Percentiles rank a stretch among this genome's conserved stretches.
These are phyloP conservation scores for Tetanocera ferruginea DNA, from an alignment of 2,888 invertebrate species.

Conservation along the genomic window DNA sequence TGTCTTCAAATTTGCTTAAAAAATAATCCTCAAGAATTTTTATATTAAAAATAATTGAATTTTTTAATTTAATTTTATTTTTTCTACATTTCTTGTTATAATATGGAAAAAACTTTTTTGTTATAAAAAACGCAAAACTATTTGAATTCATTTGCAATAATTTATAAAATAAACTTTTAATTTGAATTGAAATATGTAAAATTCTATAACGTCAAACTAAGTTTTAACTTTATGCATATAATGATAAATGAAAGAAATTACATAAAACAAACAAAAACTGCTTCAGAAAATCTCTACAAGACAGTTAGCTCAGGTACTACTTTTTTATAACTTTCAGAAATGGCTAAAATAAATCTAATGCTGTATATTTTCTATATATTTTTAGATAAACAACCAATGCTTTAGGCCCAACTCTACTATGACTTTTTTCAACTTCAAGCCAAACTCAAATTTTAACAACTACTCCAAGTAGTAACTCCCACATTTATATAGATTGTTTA, in stretches of 20 bases:
- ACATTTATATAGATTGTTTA: slow-evolving; percentile 26
- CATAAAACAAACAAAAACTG: neutral
- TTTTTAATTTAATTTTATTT: slow-evolving; percentile 17
- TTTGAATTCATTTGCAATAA: slow-evolving; percentile 26
- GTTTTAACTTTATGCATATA: neutral
- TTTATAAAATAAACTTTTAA: neutral
- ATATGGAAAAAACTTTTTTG: neutral
- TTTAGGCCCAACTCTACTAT: neutral
- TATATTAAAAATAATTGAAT: slow-evolving; percentile 39
- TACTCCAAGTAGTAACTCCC: slow-evolving; percentile 26
- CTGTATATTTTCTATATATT: neutral
- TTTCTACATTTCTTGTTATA: neutral
- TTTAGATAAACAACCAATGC: slow-evolving; percentile 21
- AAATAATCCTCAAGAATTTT: slow-evolving; percentile 34
- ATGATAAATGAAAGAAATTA: neutral
- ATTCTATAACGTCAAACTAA: slow-evolving; percentile 1
- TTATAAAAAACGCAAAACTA: slow-evolving; percentile 1
- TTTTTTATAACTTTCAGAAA: neutral
- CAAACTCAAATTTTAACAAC: neutral
- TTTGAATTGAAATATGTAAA: slow-evolving; percentile 1
- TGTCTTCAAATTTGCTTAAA: neutral
- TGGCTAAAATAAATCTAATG: neutral
- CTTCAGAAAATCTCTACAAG: neutral
- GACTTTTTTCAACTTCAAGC: neutral
- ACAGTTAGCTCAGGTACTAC: neutral